phyloP scores from a whole-genome alignment of 1,140 invertebrate genomes.

The Megathymus violae region DNA sequence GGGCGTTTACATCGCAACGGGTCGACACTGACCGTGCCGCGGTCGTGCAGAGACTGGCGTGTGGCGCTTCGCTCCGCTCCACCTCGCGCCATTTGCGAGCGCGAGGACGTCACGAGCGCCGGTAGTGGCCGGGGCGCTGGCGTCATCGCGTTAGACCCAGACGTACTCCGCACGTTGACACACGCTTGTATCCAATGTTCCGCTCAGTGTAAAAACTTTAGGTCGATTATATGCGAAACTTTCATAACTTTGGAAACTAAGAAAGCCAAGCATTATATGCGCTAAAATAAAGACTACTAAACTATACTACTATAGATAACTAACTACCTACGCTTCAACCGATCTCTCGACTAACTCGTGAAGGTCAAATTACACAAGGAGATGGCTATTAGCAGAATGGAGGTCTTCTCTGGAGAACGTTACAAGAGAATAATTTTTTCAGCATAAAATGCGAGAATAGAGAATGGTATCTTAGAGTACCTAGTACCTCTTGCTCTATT shows the following conservation, averaged over 20 bases:
- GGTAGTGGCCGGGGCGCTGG: constrained; percentile 53
- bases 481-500: no score
- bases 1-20: constrained; percentile 80
- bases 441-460: background rate
- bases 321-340: constrained; percentile 11
- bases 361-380: constrained; percentile 28
- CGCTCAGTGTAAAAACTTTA: constrained; percentile 9
- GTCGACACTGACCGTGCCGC: constrained; percentile 74
- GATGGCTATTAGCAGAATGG: constrained; percentile 15
- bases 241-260: constrained; percentile 22
- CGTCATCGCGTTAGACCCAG: constrained; percentile 49
- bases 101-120: constrained; percentile 56
- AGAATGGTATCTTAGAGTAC: background rate
- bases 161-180: constrained; percentile 36
- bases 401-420: constrained; percentile 17
- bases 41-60: constrained; percentile 70
- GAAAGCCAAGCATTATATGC: constrained; percentile 35
- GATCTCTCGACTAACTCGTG: constrained; percentile 9
- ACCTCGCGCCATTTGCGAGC: constrained; percentile 35
- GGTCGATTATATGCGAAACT: background rate
- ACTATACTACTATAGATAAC: no score
- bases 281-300: constrained; percentile 46
- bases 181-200: constrained; percentile 15
- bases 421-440: background rate
- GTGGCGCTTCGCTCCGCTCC: constrained; percentile 34